Base-by-base conservation (phyloP, 1,140 invertebrate genomes). In the Eupristina koningsbergeri region DNA sequence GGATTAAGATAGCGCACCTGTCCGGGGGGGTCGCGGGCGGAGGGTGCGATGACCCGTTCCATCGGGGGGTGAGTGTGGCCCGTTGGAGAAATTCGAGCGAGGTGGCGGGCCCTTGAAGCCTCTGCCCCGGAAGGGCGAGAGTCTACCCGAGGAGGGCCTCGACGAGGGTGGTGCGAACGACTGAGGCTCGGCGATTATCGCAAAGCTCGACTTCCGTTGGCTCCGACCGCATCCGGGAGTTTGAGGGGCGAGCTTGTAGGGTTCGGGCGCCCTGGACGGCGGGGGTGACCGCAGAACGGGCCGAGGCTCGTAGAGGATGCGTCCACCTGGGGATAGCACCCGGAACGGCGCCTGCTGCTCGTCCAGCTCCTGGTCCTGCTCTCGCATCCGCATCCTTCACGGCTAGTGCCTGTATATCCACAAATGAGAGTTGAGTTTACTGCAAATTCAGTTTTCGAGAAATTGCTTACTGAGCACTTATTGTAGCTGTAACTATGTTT, bases 121-220 rank as follows among this genome's bases (percentile, higher is more conserved):
- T 26, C 93, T 89, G 75, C 94, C 94, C 39, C 93, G 89, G 77
- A 94, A 94, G 0, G 94, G 94, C 69, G 93, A 94, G 13, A 93
- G 89, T 39, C 94, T 89, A 5, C 94, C 94, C 2, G 91, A 89
- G 89, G 89, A 34, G 88, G 93, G 92, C 85, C 92, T 92, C 85
- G 92, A 84, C 76, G 89, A 83, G 13, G 26, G 11, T 84, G 91
- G 92, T 89, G 87, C 45, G 88, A 45, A 91, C 39, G 91, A 90
- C 31, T 90, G 89, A 15, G 90, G 84, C 73, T 94, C 93, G 9
- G 94, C 93, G 64, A 95, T 91, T 79, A 95, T 95, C 53, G 95
- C 94, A 87, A 95, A 95, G 77, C 91, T 92, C 36, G 92, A 91
- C 31, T 90, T 89, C 29, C 92, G 87, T 31, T 92, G 90, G 36